phyloP scores from a whole-genome alignment of 1,140 invertebrate genomes.

The Whitmania pigra region DNA sequence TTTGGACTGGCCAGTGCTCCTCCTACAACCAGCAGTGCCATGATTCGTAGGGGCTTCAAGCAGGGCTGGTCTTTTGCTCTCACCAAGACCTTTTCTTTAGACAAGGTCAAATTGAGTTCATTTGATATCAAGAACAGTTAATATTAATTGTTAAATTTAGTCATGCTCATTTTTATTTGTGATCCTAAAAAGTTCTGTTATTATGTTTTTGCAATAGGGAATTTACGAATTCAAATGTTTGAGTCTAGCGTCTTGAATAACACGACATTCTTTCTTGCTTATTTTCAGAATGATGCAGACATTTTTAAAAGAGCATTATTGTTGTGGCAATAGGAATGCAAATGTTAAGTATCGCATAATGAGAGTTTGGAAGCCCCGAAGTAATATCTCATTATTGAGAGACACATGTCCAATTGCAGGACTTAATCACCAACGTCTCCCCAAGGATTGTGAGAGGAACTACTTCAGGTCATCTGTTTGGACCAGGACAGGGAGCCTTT shows the following conservation, averaged over 20 bases:
- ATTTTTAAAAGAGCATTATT: too few relatives aligned
- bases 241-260: too few relatives aligned
- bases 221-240: too few relatives aligned
- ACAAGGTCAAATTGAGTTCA: conserved; percentile 57
- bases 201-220: too few relatives aligned
- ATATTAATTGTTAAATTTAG: too few relatives aligned
- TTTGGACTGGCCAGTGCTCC: conserved; percentile 93
- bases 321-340: too few relatives aligned
- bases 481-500: conserved; percentile 85
- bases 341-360: too few relatives aligned
- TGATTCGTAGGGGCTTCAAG: conserved; percentile 87
- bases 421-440: conserved; percentile 88
- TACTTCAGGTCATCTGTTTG: conserved; percentile 77
- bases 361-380: too few relatives aligned
- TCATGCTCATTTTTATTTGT: too few relatives aligned
- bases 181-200: too few relatives aligned
- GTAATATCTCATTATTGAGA: not conserved
- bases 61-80: conserved; percentile 91
- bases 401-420: conserved; percentile 45
- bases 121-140: not conserved
- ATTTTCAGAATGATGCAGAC: too few relatives aligned
- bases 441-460: conserved; percentile 85
- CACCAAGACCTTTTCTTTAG: conserved; percentile 86
- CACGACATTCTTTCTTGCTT: too few relatives aligned
- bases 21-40: conserved; percentile 79